Evolutionary conservation across 2,113 vertebrate species (phyloP), one percentile per base, ranked within the genome.

Genomic region (Gymnocephalus cernua): DNA sequence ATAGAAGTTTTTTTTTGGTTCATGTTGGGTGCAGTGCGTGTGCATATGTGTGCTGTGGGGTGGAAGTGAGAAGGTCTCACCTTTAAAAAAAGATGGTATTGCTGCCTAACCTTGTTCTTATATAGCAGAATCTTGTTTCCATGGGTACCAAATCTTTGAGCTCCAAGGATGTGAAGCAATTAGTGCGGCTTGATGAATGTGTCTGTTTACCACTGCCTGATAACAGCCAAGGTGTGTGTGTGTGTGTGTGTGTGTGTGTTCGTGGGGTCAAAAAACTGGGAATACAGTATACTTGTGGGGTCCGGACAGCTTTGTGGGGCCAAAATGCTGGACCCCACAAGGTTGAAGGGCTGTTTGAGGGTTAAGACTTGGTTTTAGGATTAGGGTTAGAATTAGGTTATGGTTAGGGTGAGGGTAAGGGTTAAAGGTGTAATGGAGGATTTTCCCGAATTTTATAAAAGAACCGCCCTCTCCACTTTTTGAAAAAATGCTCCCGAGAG

Each of bases 111-210:
- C 81, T 89, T 61, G 27, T 82, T 91, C 86, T 90, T 86, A 77
- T 85, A 84, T 77, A 82, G 87, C 77, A 80, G 80, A 88, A 91
- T 92, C 90, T 89, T 91, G 93, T 93, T 94, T 92, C 93, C 93
- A 93, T 94, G 93, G 93, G 90, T 93, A 94, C 92, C 80, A 61
- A 83, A 92, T 90, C 86, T 47, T 89, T 89, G 80, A 85, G 92
- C 89, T 88, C 81, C 13, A 41, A 92, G 91, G 87, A 93, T 93
- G 91, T 91, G 88, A 92, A 94, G 93, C 90, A 93, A 93, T 93
- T 94, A 92, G 89, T 81, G 88, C 71, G 65, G 77, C 85, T 90
- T 93, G 93, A 93, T 94, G 87, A 93, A 94, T 94, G 88, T 93
- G 87, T 93, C 90, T 92, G 86, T 93, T 92, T 94, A 91, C 89